These are phyloP conservation scores for Vanessa tameamea DNA, from an alignment of 1,140 invertebrate genomes.

Conservation along the genomic window DNA sequence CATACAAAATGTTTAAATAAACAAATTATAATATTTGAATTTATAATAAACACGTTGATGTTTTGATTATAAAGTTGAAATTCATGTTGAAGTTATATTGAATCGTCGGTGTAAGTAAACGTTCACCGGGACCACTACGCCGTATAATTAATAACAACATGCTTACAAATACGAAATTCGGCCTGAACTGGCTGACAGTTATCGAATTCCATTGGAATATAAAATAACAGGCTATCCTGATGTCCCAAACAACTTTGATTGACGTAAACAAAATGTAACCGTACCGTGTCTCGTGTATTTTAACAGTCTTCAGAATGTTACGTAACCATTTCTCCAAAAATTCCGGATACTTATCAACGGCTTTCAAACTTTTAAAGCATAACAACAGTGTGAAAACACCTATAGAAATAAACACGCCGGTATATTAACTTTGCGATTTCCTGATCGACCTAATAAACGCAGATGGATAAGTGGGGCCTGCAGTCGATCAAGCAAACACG, in stretches of 20 bases:
- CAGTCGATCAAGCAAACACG: slow-evolving; percentile 63
- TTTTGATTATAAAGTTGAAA: not conserved
- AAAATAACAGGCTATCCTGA: slow-evolving; percentile 53
- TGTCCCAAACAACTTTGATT: slow-evolving; percentile 39
- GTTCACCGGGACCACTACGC: slow-evolving; percentile 43
- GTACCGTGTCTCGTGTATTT: not conserved
- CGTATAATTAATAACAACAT: slow-evolving; percentile 55
- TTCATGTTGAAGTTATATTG: slow-evolving; percentile 41
- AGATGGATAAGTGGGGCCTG: slow-evolving; percentile 61
- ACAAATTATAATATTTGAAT: not conserved
- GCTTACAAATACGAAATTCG: slow-evolving; percentile 60
- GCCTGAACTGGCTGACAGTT: slow-evolving; percentile 46
- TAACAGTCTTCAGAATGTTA: not conserved
- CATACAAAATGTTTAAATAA: not conserved
- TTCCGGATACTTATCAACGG: slow-evolving; percentile 9
- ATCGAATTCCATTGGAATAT: slow-evolving; percentile 45
- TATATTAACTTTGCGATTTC: slow-evolving; percentile 63
- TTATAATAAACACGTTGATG: not conserved
- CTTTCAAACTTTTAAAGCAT: slow-evolving; percentile 27
- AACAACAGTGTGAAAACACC: slow-evolving; percentile 41
- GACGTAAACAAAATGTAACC: slow-evolving; percentile 43
- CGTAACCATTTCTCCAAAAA: not conserved
- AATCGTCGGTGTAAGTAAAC: slow-evolving; percentile 35
- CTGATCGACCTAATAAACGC: slow-evolving; percentile 71
- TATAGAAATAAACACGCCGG: slow-evolving; percentile 64